A percentile compares a stretch with the other conserved stretches of the same genome.
Evolutionary conservation across 2,888 invertebrate species (phyloP).

Genomic region (Salticus scenicus): DNA sequence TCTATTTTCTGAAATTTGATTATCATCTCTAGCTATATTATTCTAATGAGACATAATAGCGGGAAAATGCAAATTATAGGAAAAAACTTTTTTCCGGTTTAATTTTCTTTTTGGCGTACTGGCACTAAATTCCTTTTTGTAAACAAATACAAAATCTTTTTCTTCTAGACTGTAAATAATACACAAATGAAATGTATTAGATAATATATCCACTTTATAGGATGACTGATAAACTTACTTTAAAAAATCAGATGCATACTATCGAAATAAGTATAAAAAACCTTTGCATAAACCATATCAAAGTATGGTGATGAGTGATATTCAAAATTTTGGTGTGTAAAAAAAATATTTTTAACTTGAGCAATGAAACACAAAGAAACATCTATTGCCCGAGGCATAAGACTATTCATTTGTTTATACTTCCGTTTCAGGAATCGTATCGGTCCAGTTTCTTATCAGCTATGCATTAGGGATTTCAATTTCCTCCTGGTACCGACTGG

Average conservation of each 20-base stretch:
- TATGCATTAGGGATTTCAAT: constrained; percentile 71
- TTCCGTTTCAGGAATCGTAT: neutral
- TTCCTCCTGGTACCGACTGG: constrained; percentile 75
- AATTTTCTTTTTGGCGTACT: constrained; percentile 4
- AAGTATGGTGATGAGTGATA: no score
- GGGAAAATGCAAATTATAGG: no score
- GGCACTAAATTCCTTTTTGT: neutral
- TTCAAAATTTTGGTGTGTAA: no score
- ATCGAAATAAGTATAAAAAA: no score
- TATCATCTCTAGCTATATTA: no score
- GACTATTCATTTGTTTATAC: neutral
- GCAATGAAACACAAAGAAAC: constrained; percentile 9
- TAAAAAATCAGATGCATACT: no score
- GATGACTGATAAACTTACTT: no score
- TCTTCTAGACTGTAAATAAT: neutral
- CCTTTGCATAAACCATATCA: no score
- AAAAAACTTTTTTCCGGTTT: no score
- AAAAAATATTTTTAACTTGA: constrained; percentile 8
- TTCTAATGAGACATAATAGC: no score
- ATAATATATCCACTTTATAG: no score
- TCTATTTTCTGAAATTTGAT: no score
- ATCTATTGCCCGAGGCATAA: constrained; percentile 10
- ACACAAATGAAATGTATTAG: neutral
- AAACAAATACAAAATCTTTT: neutral
- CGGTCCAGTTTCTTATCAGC: neutral